Base-by-base conservation (phyloP, 2,888 invertebrate genomes). In the Stenurella melanura region DNA sequence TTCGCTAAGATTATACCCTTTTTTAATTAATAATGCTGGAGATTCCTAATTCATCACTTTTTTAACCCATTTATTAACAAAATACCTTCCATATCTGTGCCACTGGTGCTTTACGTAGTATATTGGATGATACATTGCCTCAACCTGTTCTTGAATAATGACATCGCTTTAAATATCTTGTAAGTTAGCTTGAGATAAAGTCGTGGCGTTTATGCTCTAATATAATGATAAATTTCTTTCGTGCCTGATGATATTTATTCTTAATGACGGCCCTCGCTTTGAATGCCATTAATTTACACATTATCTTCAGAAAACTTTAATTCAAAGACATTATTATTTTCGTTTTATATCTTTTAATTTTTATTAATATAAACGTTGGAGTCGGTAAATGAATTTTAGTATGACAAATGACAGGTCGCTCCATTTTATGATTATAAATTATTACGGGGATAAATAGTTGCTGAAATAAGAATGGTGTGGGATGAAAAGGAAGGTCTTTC, bases 111-210 rank as follows among this genome's bases (percentile, higher is more conserved):
- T 21, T 42, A 12, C 70, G 19, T 56, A 11, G 42, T 38, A 76
- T 78, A 76, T 72, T 71, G 76, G 80, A 86, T 85, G 86, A 86
- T 86, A 82, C 85, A 86, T 86, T 80, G 84, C 84, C 78, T 82
- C 86, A 85, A 85, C 84, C 85, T 85, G 85, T 83, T 85, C 80
- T 79, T 84, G 85, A 86, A 86, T 86, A 85, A 85, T 76, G 84
- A 82, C 84, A 81, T 83, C 80, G 80, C 83, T 83, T 85, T 83
- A 85, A 86, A 87, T 85, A 86, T 85, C 85, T 86, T 85, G 83
- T 85, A 84, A 85, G 82, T 82, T 81, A 82, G 82, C 85, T 81
- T 66, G 81, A 81, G 85, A 84, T 85, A 83, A 83, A 81, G 77
- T 78, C 75, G 74, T 60, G 72, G 76, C 78, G 76, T 80, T 79